These are phyloP conservation scores for Epistrophella euchroma DNA, from an alignment of 2,888 invertebrate species.

Conservation along the genomic window DNA sequence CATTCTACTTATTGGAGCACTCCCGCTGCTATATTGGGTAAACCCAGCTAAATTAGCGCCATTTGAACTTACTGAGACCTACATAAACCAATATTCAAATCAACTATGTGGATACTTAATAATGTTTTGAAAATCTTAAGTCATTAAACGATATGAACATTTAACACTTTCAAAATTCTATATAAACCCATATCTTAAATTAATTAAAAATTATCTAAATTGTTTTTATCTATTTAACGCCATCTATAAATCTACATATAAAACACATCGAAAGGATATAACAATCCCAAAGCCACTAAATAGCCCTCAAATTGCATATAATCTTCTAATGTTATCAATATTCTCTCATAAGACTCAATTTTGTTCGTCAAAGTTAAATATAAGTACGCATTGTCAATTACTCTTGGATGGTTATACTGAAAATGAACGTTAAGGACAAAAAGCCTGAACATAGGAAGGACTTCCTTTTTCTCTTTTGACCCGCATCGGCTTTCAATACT, in stretches of 20 bases:
- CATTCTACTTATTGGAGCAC: too few species aligned
- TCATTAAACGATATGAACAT: too few species aligned
- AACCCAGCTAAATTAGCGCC: too few species aligned
- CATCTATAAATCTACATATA: neutral
- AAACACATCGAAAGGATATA: slow-evolving; percentile 10
- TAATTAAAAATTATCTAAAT: slow-evolving; percentile 14
- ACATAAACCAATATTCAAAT: too few species aligned
- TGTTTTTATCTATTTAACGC: slow-evolving; percentile 4
- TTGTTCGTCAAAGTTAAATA: slow-evolving; percentile 39
- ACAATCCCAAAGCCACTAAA: slow-evolving; percentile 49
- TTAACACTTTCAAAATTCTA: neutral
- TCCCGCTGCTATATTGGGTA: too few species aligned
- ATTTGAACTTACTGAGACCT: too few species aligned
- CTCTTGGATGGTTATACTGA: slow-evolving; percentile 22
- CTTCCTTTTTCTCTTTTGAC: neutral
- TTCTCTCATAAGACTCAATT: slow-evolving; percentile 44
- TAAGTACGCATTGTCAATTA: slow-evolving; percentile 37
- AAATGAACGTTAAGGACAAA: slow-evolving; percentile 4
- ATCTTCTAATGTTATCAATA: slow-evolving; percentile 64
- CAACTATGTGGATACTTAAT: too few species aligned
- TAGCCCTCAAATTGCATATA: slow-evolving; percentile 63
- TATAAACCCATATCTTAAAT: neutral
- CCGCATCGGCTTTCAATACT: slow-evolving; percentile 18
- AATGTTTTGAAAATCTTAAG: too few species aligned
- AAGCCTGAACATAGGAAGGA: neutral